phyloP scores from a whole-genome alignment of 2,113 vertebrate genomes.

The Anthoscopus minutus region DNA sequence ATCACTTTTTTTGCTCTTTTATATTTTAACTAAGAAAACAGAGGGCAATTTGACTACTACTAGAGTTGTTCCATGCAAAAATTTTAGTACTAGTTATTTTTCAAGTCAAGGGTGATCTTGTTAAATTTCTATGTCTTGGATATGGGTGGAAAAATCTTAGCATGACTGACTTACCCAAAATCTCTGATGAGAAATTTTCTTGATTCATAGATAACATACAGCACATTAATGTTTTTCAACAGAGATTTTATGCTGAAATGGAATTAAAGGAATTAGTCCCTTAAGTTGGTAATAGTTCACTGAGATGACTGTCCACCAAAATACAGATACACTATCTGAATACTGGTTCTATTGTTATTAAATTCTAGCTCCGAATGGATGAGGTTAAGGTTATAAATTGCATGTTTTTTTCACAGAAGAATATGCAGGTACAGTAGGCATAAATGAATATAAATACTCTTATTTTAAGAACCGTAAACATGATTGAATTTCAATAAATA shows the following conservation, averaged over 20 bases:
- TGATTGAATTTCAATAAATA: background rate
- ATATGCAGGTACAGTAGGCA: background rate
- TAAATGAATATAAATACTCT: background rate
- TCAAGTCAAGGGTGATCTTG: background rate
- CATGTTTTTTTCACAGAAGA: background rate
- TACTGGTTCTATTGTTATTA: background rate
- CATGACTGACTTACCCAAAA: background rate
- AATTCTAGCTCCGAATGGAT: background rate
- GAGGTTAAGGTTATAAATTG: background rate
- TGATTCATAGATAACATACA: background rate
- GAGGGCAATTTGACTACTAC: background rate
- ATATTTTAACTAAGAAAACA: background rate
- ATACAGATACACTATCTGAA: background rate
- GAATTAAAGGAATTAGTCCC: background rate
- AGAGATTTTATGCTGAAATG: background rate
- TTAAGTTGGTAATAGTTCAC: background rate
- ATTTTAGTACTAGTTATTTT: background rate
- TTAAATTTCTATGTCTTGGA: background rate
- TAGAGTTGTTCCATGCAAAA: background rate
- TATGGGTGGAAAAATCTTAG: background rate
- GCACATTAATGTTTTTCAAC: background rate
- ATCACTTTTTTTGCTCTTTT: background rate
- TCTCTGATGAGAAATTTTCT: background rate
- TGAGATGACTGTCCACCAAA: background rate
- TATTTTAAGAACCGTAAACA: background rate